Conservation (phyloP, 92 coral and sea anemone genomes). For the Epizoanthus fatuus region DNA sequence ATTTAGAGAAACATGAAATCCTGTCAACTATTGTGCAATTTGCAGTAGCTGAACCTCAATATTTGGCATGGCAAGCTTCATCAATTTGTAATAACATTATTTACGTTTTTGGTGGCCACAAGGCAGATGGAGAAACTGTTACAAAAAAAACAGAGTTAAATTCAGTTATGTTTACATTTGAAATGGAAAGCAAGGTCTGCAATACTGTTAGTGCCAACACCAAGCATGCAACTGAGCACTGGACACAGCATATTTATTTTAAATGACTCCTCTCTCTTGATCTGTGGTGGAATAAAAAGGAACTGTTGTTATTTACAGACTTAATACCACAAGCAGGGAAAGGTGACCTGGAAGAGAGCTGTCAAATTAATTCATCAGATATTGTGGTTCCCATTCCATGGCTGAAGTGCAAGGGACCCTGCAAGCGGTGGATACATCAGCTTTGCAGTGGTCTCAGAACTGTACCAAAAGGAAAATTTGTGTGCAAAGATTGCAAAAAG, state of each 20-base stretch:
- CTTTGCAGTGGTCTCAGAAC: constrained; percentile 41
- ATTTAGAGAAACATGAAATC: no score
- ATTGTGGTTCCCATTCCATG: neutral
- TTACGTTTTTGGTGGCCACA: constrained; percentile 57
- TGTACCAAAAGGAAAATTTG: constrained; percentile 53
- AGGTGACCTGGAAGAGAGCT: neutral
- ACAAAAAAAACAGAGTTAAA: constrained; percentile 15
- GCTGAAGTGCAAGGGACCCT: constrained; percentile 44
- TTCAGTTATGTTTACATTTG: constrained; percentile 31
- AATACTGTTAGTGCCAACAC: neutral
- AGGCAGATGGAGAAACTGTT: constrained; percentile 7
- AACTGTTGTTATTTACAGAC: constrained; percentile 42
- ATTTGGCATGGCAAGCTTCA: constrained; percentile 23
- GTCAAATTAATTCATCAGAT: neutral
- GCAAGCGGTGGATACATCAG: constrained; percentile 53
- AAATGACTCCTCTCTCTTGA: constrained; percentile 30
- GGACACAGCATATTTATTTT: constrained; percentile 48
- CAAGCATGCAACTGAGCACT: constrained; percentile 51
- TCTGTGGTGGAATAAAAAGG: constrained; percentile 54
- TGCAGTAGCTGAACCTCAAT: neutral
- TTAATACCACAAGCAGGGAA: neutral
- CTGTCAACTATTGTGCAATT: neutral
- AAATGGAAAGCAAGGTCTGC: constrained; percentile 23
- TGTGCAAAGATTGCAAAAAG: constrained; percentile 54
- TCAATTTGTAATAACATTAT: constrained; percentile 26